Base-by-base conservation (phyloP, 2,797 vertebrate species). In the Morelia viridis region DNA sequence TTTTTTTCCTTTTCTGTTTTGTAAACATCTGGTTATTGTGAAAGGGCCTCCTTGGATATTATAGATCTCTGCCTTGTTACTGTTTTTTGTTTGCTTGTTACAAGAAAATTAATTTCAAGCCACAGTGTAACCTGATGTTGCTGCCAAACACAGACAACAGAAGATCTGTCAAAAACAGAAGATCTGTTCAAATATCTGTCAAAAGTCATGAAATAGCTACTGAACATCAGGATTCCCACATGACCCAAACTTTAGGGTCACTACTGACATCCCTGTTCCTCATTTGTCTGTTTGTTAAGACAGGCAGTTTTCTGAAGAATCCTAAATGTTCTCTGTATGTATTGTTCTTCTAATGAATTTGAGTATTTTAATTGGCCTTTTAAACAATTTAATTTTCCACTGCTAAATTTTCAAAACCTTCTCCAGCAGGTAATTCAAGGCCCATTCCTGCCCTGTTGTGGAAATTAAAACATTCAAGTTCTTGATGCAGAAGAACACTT, bases 401-500 rank as follows among this genome's bases (percentile, higher is more conserved):
- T 50, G 0, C 7, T 46, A 62, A 84, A 85, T 58, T 57, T 41
- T 0, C 0, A 93, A 94, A 60, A 57, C 57, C 5, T 1, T 93
- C 83, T 68, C 85, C 62, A 92, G 0, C 0, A 76, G 85, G 86
- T 94, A 94, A 94, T 93, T 83, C 89, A 62, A 88, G 90, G 87
- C 92, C 92, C 88, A 90, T 92, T 88, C 91, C 84, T 91, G 88
- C 91, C 68, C 84, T 90, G 90, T 84, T 19, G 0, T 84, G 0
- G 57, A 91, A 92, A 95, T 95, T 93, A 41, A 92, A 94, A 94
- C 0, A 0, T 24, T 56, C 92, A 86, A 91, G 88, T 88, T 93
- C 92, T 93, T 0, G 0, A 91, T 94, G 92, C 10, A 31, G 1
- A 19, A 86, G 71, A 80, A 50, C 89, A 86, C 88, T 60, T 92